Base-by-base conservation (phyloP, 53 echinoderm and acorn worm species). In the Henricia sp. region DNA sequence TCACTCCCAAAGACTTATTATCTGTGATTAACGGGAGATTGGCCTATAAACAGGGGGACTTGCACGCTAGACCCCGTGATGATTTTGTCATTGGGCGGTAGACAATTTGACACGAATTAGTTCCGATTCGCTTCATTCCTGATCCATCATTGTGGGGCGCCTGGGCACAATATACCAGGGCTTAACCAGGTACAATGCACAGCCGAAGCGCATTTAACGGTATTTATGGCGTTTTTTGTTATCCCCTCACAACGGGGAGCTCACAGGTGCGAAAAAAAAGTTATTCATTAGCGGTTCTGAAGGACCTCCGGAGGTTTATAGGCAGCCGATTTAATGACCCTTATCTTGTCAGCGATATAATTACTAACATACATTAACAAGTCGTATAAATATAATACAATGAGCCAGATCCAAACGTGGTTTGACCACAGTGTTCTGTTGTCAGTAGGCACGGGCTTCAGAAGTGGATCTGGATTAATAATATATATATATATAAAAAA, bases 191-290 rank as follows among this genome's bases (percentile, higher is more conserved):
- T 20, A 80, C 80, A 80, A 64, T 64, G 35, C 50, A 20, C 12
- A 37, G 8, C 70, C 63, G 33, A 48, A 64, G 43, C 80, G 64
- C 80, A 80, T 80, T 80, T 63, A 80, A 80, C 80, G 65, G 80
- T 80, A 80, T 80, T 80, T 80, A 80, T 64, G 32, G 39, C 80
- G 80, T 48, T 13, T 63, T 46, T n/a, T 41, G 34, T 80, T 80
- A 64, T 80, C 33, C 46, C 63, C 63, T 46, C 80, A 9, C 27
- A 21, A 40, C 6, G 20, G 23, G n/a, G 3, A 10, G 67, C 67
- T 39, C 40, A 38, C 55, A 52, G 23, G 37, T 2, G 57, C 34
- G 38, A 24, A 37, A 27, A 54, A n/a, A 27, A n/a, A 33, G 17
- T 24, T 37, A 55, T 56, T 29, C 39, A 20, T 33, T 60, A 28